Evolutionary conservation across 2,113 vertebrate genomes (phyloP).

Genomic region (Panthera leo): DNA sequence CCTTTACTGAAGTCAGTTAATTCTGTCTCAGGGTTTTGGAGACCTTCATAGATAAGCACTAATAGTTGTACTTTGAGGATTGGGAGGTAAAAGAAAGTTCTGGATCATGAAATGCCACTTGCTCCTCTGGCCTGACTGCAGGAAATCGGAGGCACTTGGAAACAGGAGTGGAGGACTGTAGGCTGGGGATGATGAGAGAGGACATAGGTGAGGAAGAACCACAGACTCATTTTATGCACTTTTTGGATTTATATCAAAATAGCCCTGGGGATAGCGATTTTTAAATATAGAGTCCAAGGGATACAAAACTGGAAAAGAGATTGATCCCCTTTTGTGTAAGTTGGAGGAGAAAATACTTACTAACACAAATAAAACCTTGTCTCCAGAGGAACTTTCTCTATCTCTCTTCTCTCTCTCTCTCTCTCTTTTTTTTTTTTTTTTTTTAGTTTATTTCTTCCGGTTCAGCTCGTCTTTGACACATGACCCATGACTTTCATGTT

Average conservation of each 20-base stretch:
- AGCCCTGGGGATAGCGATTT: neutral
- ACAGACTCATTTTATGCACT: neutral
- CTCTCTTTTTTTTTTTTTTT: neutral
- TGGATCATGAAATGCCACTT: neutral
- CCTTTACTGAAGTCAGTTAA: neutral
- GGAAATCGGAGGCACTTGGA: neutral
- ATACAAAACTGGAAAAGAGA: neutral
- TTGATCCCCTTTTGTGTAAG: no score
- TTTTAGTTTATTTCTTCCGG: neutral
- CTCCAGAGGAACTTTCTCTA: neutral
- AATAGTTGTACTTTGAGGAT: neutral
- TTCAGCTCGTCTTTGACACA: no score
- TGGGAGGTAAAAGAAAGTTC: neutral
- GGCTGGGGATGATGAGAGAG: neutral
- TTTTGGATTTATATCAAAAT: neutral
- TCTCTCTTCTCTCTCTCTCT: neutral
- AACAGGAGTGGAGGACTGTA: accelerated
- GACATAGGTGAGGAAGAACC: accelerated
- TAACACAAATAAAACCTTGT: neutral
- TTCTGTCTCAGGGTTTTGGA: neutral
- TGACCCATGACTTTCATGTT: neutral
- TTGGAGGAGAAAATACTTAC: neutral
- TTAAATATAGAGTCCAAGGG: neutral
- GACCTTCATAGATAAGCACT: neutral
- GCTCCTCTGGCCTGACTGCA: neutral